A percentile compares a stretch with the other conserved stretches of the same genome.
Evolutionary conservation across 2,888 invertebrate genomes (phyloP).

Genomic region (Kuschelorhynchus macadamiae): DNA sequence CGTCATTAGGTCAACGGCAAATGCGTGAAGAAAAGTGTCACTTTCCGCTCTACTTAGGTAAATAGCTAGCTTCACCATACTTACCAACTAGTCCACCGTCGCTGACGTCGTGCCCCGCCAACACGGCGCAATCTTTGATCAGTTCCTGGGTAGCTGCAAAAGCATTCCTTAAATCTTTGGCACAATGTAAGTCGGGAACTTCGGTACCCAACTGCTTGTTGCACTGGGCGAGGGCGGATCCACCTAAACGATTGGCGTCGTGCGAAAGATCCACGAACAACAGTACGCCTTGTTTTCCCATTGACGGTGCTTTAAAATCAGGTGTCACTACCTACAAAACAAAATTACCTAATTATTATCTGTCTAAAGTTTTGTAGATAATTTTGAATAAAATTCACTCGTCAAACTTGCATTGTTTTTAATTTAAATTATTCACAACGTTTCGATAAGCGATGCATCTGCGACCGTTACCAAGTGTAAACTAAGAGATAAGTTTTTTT

Average conservation of each 20-base stretch:
- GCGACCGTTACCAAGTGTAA: too few relatives aligned
- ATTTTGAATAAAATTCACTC: too few relatives aligned
- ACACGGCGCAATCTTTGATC: slow-evolving; percentile 78
- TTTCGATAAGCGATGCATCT: too few relatives aligned
- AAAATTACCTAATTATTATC: too few relatives aligned
- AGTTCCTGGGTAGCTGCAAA: slow-evolving; percentile 89
- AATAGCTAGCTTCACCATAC: too few relatives aligned
- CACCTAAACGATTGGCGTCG: slow-evolving; percentile 86
- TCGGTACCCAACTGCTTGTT: slow-evolving; percentile 79
- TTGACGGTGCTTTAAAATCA: slow-evolving; percentile 82
- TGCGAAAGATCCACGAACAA: slow-evolving; percentile 85
- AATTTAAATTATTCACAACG: too few relatives aligned
- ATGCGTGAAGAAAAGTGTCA: too few relatives aligned
- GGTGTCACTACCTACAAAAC: slow-evolving; percentile 82
- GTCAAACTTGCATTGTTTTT: too few relatives aligned
- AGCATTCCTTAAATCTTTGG: slow-evolving; percentile 77
- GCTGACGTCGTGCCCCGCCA: slow-evolving; percentile 95
- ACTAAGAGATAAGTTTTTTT: too few relatives aligned
- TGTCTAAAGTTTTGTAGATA: too few relatives aligned
- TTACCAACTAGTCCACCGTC: slow-evolving; percentile 89
- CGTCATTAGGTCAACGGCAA: too few relatives aligned
- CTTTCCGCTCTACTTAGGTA: too few relatives aligned
- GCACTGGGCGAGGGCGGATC: slow-evolving; percentile 93
- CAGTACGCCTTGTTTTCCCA: slow-evolving; percentile 75
- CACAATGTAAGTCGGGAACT: slow-evolving; percentile 85